Evolutionary conservation across 2,797 vertebrate species (phyloP), one percentile per base, ranked within the genome.

Genomic region (Muscicapa striata): DNA sequence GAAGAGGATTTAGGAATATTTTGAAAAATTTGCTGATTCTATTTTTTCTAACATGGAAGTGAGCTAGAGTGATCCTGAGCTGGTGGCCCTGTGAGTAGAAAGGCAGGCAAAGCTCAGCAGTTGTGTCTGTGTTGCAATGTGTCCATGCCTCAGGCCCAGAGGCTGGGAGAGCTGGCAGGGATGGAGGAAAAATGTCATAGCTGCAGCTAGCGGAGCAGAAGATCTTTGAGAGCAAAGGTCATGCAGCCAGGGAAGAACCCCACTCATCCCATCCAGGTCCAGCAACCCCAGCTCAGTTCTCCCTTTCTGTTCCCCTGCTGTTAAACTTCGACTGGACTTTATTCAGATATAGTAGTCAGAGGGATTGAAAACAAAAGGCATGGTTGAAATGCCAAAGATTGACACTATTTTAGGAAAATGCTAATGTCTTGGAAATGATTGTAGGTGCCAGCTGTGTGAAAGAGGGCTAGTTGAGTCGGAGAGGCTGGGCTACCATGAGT

Each of bases 191-290:
- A 46, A 54, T 1, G 5, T 36, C 32, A n/a, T 23, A 32, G 48
- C 40, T 70, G 61, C 36, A 63, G 30, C 43, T 49, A 32, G 61
- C 55, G 43, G 30, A 82, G 30, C 57, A 36, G 45, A 59, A 55
- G n/a, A 38, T 43, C 34, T 80, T 49, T 21, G 52, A 19, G 64
- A 83, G 20, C 48, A 58, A 76, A 87, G 48, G 13, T 45, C 10
- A 1, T 2, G 11, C 9, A 48, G 36, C 40, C 11, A 10, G 24
- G 5, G 64, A 29, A 55, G 23, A 85, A 15, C 29, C 36, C 17
- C 1, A 0, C 24, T 62, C 34, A 9, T 38, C 46, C 49, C 0
- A 0, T 66, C 15, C 49, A 23, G n/a, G 51, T 52, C 52, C 30
- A 54, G 30, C 62, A 67, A 30, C 14, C 23, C 18, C 29, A 46